Conservation (phyloP, 2,797 vertebrate species). For the Synaphobranchus kaupii region DNA sequence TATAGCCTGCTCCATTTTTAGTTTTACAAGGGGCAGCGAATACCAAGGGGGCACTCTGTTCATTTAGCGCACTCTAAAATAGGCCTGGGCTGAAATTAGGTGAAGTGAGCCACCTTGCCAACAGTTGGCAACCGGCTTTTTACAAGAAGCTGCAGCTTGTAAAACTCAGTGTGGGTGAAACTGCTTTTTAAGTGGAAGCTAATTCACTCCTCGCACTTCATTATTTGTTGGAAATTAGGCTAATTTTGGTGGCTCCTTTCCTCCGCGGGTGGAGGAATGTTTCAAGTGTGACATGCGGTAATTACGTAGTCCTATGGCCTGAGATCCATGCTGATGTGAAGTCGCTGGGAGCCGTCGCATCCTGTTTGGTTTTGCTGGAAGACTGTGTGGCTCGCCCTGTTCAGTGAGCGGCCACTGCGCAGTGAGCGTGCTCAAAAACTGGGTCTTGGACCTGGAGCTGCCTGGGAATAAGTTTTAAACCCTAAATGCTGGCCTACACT, state of each 20-base stretch:
- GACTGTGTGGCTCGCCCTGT: slow-evolving; percentile 4
- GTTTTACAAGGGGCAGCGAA: slow-evolving; percentile 45
- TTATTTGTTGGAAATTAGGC: slow-evolving; percentile 40
- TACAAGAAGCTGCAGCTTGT: slow-evolving; percentile 47
- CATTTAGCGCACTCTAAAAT: slow-evolving; percentile 27
- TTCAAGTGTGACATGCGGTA: slow-evolving; percentile 33
- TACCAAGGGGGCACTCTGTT: slow-evolving; percentile 45
- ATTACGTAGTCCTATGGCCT: slow-evolving; percentile 32
- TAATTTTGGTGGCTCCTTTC: slow-evolving; percentile 36
- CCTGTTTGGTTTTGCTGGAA: slow-evolving; percentile 19
- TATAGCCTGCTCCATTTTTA: slow-evolving; percentile 39
- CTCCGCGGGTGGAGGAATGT: slow-evolving; percentile 25
- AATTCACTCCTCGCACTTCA: slow-evolving; percentile 43
- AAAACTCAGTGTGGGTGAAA: slow-evolving; percentile 46
- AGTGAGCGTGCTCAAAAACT: neutral
- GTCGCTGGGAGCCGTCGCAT: slow-evolving; percentile 26
- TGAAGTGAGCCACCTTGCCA: slow-evolving; percentile 51
- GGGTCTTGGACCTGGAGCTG: neutral
- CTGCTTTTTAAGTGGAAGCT: slow-evolving; percentile 47
- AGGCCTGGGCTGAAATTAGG: slow-evolving; percentile 52
- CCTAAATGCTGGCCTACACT: no score
- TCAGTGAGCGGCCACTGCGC: neutral
- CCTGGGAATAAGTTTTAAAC: neutral
- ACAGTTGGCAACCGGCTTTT: slow-evolving; percentile 48
- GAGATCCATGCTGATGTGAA: slow-evolving; percentile 2